These are phyloP conservation scores for Linyphia triangularis DNA, from an alignment of 2,888 invertebrate species.

Conservation along the genomic window DNA sequence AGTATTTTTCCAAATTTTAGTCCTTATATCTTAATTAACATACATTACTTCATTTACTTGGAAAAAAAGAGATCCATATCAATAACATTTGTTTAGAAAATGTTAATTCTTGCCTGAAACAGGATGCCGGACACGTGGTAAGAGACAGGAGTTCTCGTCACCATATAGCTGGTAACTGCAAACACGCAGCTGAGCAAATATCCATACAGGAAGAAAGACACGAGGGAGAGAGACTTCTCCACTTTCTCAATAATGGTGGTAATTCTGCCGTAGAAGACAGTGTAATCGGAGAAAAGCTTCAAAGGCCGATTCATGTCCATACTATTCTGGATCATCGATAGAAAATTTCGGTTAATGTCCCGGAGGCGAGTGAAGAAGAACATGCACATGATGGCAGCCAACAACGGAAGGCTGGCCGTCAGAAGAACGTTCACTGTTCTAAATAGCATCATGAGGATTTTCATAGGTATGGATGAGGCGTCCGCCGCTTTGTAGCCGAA, in stretches of 20 bases:
- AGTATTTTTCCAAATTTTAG: too few species aligned
- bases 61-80: too few species aligned
- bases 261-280: conserved; percentile 50
- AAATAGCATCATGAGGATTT: neutral
- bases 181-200: conserved; percentile 69
- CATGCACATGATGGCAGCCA: conserved; percentile 36
- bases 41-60: too few species aligned
- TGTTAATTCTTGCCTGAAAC: too few species aligned
- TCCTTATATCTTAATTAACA: too few species aligned
- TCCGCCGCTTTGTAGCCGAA: neutral
- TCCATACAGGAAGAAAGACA: conserved; percentile 67
- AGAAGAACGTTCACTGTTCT: conserved; percentile 16
- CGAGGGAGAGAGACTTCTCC: conserved; percentile 34
- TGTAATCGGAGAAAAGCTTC: conserved; percentile 49
- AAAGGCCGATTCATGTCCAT: conserved; percentile 39
- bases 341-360: conserved; percentile 50
- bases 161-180: conserved; percentile 61
- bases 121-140: neutral
- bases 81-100: too few species aligned
- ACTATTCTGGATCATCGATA: conserved; percentile 15
- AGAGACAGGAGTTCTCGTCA: conserved; percentile 3
- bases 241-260: conserved; percentile 36
- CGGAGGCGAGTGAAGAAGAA: conserved; percentile 55
- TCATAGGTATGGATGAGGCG: neutral
- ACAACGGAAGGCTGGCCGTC: conserved; percentile 22